Conservation (phyloP, 2,113 vertebrate species). For the Xyliphius kryptos region DNA sequence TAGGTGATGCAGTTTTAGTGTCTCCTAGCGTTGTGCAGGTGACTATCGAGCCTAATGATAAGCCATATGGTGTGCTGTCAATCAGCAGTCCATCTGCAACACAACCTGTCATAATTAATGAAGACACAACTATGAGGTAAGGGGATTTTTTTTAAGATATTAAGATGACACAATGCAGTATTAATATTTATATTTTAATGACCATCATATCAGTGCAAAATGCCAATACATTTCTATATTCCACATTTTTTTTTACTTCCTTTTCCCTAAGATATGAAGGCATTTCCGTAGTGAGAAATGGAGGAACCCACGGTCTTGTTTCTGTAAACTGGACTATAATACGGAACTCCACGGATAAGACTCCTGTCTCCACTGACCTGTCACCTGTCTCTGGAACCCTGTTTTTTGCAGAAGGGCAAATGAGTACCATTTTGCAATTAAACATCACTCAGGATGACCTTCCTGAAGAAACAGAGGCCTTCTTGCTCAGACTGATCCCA, state of each 20-base stretch:
- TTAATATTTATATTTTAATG: too few relatives aligned
- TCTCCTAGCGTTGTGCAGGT: conserved; percentile 70
- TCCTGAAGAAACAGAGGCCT: conserved; percentile 88
- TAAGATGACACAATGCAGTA: too few relatives aligned
- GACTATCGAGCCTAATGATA: conserved; percentile 91
- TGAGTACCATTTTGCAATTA: conserved; percentile 67
- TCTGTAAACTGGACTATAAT: conserved; percentile 82
- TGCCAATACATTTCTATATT: too few relatives aligned
- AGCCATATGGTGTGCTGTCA: conserved; percentile 89
- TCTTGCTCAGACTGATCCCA: conserved; percentile 75
- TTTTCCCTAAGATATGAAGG: conserved; percentile 72
- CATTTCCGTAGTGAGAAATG: conserved; percentile 83
- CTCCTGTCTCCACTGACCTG: conserved; percentile 75
- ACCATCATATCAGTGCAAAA: too few relatives aligned
- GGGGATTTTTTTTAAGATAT: too few relatives aligned
- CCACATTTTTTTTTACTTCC: too few relatives aligned
- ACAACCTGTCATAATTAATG: conserved; percentile 75
- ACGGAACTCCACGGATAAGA: conserved; percentile 75
- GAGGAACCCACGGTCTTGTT: conserved; percentile 84
- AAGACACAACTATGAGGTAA: conserved; percentile 81
- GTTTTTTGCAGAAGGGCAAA: conserved; percentile 74
- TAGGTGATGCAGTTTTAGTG: conserved; percentile 82
- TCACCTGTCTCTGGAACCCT: conserved; percentile 69
- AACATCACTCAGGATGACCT: conserved; percentile 69
- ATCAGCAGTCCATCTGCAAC: conserved; percentile 74